Percentiles rank a stretch among this genome's conserved stretches.
These are phyloP conservation scores for Drosophila repletoides DNA, from an alignment of 1,140 invertebrate species.

Conservation along the genomic window DNA sequence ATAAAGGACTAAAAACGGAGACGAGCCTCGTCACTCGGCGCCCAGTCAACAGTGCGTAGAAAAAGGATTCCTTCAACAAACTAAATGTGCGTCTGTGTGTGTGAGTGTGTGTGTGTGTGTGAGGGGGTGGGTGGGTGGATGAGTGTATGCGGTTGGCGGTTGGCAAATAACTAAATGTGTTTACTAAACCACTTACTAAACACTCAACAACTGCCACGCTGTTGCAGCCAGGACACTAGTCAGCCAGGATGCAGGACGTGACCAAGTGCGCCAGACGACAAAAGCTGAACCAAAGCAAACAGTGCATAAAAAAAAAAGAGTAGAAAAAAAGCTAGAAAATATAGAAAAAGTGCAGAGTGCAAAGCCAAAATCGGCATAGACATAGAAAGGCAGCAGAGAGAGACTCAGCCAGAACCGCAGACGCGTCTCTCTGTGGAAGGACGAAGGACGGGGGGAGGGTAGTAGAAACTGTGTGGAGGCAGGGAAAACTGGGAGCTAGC, in stretches of 20 bases:
- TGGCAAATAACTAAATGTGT: conserved; percentile 79
- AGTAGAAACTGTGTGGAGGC: conserved; percentile 2
- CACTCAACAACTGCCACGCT: conserved; percentile 68
- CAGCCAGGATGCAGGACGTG: conserved; percentile 54
- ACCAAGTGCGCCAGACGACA: conserved; percentile 59
- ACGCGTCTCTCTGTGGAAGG: conserved; percentile 68
- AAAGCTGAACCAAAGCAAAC: conserved; percentile 23
- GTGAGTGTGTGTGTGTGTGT: conserved; percentile 33
- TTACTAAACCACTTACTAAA: conserved; percentile 81
- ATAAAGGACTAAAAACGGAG: conserved; percentile 14
- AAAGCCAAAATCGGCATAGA: conserved; percentile 28
- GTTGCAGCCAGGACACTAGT: conserved; percentile 13
- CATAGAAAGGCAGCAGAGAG: conserved; percentile 19
- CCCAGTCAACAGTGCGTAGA: conserved; percentile 19
- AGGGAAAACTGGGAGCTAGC: conserved; percentile 10
- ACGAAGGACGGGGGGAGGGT: conserved; percentile 3
- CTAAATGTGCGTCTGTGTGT: conserved; percentile 25
- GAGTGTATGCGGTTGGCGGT: conserved; percentile 50
- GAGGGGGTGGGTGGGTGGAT: conserved; percentile 10
- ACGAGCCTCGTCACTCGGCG: conserved; percentile 1
- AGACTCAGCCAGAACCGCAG: conserved; percentile 47
- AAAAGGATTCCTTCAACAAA: conserved; percentile 29
- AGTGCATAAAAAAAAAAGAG: conserved; percentile 28
- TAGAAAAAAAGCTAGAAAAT: conserved; percentile 15
- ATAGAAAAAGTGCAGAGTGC: conserved; percentile 29